phyloP scores from a whole-genome alignment of 2,113 vertebrate species.

The Aythya baeri region DNA sequence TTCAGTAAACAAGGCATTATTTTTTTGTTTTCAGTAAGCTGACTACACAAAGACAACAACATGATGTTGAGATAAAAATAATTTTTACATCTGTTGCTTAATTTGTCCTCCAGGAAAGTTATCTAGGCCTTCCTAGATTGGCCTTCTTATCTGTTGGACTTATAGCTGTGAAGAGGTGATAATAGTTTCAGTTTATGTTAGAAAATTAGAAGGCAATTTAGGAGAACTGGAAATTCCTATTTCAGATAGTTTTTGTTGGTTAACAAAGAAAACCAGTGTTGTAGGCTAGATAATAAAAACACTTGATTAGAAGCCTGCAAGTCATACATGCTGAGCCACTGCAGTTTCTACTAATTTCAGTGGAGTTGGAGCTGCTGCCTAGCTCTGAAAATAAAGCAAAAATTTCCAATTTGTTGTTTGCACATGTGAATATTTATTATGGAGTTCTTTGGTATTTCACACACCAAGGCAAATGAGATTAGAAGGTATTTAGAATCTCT shows the following conservation, averaged over 20 bases:
- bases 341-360: not conserved
- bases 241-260: not conserved
- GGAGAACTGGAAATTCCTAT: not conserved
- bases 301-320: not conserved
- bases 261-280: not conserved
- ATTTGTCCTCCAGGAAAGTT: not conserved
- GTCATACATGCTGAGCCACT: not conserved
- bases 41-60: not conserved
- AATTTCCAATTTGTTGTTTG: not conserved
- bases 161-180: not conserved
- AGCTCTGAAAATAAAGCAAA: not conserved
- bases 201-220: not conserved
- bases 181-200: not conserved
- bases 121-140: not conserved
- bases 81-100: not conserved
- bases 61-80: not conserved
- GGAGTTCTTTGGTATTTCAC: not conserved
- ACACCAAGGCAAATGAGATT: not conserved
- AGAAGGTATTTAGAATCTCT: not conserved
- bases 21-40: not conserved
- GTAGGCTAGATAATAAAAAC: not conserved
- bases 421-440: not conserved
- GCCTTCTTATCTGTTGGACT: not conserved
- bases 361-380: not conserved
- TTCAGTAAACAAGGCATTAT: not conserved